Conservation (phyloP, 2,113 vertebrate genomes). For the Sorex fumeus region DNA sequence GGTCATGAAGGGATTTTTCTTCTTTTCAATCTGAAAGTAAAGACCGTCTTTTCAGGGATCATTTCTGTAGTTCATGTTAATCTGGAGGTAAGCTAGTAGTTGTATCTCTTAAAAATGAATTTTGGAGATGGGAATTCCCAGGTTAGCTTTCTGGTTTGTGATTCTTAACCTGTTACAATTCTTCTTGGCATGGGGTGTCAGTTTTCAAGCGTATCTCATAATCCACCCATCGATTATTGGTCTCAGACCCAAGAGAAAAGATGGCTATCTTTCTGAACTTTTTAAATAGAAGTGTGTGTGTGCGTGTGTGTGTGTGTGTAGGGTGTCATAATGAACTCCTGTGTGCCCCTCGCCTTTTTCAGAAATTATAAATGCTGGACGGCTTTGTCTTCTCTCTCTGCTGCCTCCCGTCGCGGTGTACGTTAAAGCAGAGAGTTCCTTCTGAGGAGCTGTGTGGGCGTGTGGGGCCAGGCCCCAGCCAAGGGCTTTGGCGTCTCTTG, state of each 20-base stretch:
- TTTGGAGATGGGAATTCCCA: neutral
- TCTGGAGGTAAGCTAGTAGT: neutral
- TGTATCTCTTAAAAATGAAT: constrained; percentile 18
- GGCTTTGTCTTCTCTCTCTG: constrained; percentile 32
- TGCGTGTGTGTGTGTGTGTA: no score
- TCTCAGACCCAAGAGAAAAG: neutral
- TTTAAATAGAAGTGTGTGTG: no score
- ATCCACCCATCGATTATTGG: neutral
- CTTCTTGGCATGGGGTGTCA: neutral
- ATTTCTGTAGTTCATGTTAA: neutral
- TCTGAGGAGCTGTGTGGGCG: neutral
- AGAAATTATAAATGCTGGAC: neutral
- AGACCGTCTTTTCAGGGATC: neutral
- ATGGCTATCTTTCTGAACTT: neutral
- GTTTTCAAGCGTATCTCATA: neutral
- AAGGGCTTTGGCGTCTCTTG: neutral
- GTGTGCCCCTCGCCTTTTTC: neutral
- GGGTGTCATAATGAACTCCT: neutral
- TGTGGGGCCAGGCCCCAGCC: neutral
- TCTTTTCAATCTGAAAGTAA: no score
- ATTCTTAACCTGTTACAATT: neutral
- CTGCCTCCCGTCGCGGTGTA: no score
- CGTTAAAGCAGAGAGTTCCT: constrained; percentile 2
- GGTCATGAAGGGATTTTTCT: neutral
- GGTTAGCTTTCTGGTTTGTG: neutral